A percentile compares a stretch with the other conserved stretches of the same genome.
phyloP scores from a whole-genome alignment of 1,140 invertebrate species.

The Platorchestia sp. region DNA sequence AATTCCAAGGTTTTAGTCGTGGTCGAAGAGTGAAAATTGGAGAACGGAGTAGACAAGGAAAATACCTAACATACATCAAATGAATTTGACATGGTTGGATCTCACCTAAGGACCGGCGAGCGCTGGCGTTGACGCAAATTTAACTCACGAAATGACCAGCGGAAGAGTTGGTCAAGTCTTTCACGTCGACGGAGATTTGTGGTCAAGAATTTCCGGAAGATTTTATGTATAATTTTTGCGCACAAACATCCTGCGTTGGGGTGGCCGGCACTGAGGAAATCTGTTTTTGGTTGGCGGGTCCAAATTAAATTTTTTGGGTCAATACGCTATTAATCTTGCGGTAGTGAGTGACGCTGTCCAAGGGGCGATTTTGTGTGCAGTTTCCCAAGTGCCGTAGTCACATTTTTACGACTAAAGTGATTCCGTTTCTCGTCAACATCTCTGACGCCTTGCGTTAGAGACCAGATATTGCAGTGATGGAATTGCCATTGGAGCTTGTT shows the following conservation, averaged over 20 bases:
- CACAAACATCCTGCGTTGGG: background rate
- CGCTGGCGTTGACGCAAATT: background rate
- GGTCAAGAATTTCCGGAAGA: background rate
- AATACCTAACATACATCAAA: too few relatives aligned
- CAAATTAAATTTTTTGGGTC: background rate
- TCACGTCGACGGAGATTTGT: background rate
- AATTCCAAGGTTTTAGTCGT: too few relatives aligned
- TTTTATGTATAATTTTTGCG: background rate
- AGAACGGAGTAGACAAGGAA: too few relatives aligned
- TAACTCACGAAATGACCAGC: background rate
- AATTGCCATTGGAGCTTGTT: too few relatives aligned
- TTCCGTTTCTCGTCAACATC: background rate
- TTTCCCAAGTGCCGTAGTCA: background rate
- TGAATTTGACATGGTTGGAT: too few relatives aligned
- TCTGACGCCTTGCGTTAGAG: background rate
- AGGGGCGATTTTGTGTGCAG: background rate
- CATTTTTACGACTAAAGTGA: background rate
- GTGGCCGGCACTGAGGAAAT: background rate
- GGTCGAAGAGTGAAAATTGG: too few relatives aligned
- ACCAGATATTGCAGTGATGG: background rate
- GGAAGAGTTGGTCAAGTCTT: background rate
- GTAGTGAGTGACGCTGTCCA: background rate
- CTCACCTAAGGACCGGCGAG: background rate
- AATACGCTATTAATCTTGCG: background rate
- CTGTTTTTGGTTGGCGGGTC: background rate